Evolutionary conservation across 2,797 vertebrate genomes (phyloP).

Genomic region (Lophius americanus): DNA sequence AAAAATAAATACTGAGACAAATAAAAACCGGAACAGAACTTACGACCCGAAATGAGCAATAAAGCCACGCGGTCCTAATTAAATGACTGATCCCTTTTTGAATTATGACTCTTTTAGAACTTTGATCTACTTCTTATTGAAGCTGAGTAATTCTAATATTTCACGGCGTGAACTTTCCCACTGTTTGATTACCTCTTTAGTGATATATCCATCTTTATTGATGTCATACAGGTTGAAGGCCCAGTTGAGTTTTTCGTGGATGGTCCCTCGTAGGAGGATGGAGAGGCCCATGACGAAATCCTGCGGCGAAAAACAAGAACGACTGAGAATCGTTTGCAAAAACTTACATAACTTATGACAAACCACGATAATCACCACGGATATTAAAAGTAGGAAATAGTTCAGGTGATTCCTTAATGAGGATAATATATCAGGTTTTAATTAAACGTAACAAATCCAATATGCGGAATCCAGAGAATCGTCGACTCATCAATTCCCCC

Average conservation of each 20-base stretch:
- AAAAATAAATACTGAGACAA: too few species aligned
- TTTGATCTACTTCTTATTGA: too few species aligned
- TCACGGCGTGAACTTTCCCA: too few species aligned
- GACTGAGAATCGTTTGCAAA: neutral
- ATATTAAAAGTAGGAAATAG: neutral
- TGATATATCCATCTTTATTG: constrained; percentile 98
- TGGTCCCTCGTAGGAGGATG: constrained; percentile 93
- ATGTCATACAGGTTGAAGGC: constrained; percentile 99
- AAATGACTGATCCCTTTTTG: too few species aligned
- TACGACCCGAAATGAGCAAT: too few species aligned
- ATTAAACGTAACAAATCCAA: constrained; percentile 42
- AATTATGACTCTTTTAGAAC: too few species aligned
- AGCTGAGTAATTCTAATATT: too few species aligned
- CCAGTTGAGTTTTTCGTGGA: constrained; percentile 99
- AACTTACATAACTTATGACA: neutral
- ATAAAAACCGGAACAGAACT: too few species aligned
- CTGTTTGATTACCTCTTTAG: constrained; percentile 86
- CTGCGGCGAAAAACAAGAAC: constrained; percentile 71
- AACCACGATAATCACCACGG: neutral
- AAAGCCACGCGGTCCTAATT: too few species aligned
- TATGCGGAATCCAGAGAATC: neutral
- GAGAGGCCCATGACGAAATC: constrained; percentile 98
- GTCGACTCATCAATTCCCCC: too few species aligned
- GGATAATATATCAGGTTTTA: constrained; percentile 14
- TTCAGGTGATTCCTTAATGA: too few species aligned